A percentile compares a stretch with the other conserved stretches of the same genome.
These are phyloP conservation scores for Pseudomugil gertrudae DNA, from an alignment of 2,797 vertebrate species.

Conservation along the genomic window DNA sequence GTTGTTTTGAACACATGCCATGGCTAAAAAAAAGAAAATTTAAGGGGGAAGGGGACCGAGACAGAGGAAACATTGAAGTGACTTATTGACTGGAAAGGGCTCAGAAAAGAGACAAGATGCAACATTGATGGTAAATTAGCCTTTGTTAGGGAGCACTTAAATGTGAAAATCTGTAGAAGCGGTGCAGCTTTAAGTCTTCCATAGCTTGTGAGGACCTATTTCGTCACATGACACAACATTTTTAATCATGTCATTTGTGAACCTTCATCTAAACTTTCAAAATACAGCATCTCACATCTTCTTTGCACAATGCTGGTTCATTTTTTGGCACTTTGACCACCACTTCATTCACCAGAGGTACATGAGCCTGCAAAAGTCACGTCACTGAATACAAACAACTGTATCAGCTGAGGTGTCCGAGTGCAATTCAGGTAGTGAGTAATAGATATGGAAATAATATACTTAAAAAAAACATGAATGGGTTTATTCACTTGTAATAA, in stretches of 20 bases:
- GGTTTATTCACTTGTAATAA: slow-evolving; percentile 1
- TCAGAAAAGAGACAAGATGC: background rate
- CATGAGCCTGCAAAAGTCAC: background rate
- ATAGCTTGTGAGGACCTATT: background rate
- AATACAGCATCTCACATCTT: background rate
- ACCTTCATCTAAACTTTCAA: background rate
- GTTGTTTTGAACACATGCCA: background rate
- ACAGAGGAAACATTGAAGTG: background rate
- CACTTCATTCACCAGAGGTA: background rate
- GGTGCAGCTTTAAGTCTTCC: background rate
- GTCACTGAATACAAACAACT: background rate
- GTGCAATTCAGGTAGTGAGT: background rate
- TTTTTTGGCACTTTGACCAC: background rate
- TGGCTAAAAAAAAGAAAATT: background rate
- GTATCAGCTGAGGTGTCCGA: background rate
- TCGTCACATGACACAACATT: background rate
- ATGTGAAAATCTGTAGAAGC: too few species aligned
- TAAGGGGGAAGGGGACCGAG: background rate
- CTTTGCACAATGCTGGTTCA: background rate
- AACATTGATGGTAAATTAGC: background rate
- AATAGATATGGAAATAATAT: background rate
- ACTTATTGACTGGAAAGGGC: background rate
- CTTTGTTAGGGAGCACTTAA: background rate
- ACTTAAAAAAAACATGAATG: background rate
- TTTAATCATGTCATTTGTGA: background rate